phyloP scores from a whole-genome alignment of 1,140 invertebrate species.

The Euwallacea fornicatus region DNA sequence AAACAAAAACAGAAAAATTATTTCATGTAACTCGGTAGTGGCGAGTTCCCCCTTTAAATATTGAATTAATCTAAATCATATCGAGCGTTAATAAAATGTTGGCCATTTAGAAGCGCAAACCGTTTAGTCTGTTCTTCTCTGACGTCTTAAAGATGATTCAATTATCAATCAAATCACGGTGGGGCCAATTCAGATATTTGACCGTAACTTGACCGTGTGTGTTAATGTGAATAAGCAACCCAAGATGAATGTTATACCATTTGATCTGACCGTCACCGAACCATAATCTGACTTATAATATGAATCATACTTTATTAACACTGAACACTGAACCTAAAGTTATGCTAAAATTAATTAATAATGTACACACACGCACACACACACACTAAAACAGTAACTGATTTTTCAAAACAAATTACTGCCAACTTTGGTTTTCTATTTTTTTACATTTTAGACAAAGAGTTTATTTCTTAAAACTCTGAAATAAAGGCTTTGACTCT shows the following conservation, averaged over 20 bases:
- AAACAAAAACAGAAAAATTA: too few species aligned
- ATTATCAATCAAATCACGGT: too few species aligned
- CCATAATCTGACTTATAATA: not conserved
- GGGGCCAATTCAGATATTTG: too few species aligned
- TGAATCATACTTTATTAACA: not conserved
- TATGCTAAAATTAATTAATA: conserved; percentile 4
- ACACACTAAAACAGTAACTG: conserved; percentile 15
- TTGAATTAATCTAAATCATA: too few species aligned
- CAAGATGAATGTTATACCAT: not conserved
- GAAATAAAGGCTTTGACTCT: too few species aligned
- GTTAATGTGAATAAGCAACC: not conserved
- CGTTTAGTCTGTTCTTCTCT: too few species aligned
- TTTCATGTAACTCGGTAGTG: too few species aligned
- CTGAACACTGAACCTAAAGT: not conserved
- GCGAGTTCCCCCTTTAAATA: too few species aligned
- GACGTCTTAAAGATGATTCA: too few species aligned
- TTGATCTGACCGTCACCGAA: not conserved
- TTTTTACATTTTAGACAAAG: not conserved
- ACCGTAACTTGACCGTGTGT: not conserved
- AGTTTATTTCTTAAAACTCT: too few species aligned
- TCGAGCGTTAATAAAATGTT: too few species aligned
- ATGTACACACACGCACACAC: conserved; percentile 21
- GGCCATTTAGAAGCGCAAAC: too few species aligned
- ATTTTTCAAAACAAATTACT: conserved; percentile 10
- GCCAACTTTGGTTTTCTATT: conserved; percentile 17